Percentiles rank a stretch among this genome's conserved stretches.
Conservation (phyloP, 64 coral and sea anemone species). For the Actinia equina region DNA sequence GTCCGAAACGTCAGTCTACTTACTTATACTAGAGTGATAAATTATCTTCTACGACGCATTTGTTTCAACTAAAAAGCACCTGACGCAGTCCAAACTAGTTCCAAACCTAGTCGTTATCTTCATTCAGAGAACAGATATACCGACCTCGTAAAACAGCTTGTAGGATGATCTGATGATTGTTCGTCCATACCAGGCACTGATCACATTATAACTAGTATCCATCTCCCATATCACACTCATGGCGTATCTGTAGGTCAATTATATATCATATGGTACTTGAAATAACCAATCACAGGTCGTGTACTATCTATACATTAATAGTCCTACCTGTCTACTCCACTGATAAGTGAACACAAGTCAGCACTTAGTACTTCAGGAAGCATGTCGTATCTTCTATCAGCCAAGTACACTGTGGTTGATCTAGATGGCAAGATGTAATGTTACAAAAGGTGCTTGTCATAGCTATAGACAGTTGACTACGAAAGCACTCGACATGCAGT, state of each 20-base stretch:
- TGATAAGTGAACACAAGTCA: conserved; percentile 78
- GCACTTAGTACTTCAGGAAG: conserved; percentile 86
- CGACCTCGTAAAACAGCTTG: conserved; percentile 91
- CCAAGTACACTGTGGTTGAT: conserved; percentile 88
- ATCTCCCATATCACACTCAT: conserved; percentile 89
- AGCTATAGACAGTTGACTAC: too few species aligned
- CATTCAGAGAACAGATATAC: not conserved
- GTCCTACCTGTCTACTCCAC: conserved; percentile 87
- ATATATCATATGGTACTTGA: not conserved
- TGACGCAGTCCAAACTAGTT: too few species aligned
- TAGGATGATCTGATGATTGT: conserved; percentile 87
- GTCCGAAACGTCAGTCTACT: too few species aligned
- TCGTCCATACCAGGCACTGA: conserved; percentile 77
- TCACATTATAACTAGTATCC: conserved; percentile 61
- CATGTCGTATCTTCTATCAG: conserved; percentile 91
- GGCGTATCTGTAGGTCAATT: conserved; percentile 48
- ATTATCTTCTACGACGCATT: too few species aligned
- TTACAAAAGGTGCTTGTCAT: not conserved
- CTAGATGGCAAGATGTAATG: conserved; percentile 11
- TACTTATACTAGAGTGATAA: too few species aligned
- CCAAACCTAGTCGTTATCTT: too few species aligned
- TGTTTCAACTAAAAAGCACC: too few species aligned
- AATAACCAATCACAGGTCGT: not conserved
- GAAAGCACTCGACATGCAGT: too few species aligned
- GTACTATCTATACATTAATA: too few species aligned